phyloP scores from a whole-genome alignment of 2,797 vertebrate species.

The Crocodylus rhombifer region DNA sequence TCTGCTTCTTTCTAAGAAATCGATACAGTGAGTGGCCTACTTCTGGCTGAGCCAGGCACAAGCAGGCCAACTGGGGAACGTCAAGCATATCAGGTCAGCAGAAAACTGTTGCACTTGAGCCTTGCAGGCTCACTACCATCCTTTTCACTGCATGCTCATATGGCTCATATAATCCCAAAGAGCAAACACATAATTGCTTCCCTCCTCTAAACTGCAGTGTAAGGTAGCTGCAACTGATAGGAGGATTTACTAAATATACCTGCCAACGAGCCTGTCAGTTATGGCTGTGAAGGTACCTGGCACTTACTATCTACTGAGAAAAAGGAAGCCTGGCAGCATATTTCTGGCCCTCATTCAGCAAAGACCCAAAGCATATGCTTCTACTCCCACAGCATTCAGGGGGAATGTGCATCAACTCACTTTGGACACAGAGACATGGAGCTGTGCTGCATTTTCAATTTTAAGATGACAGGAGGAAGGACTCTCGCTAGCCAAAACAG shows the following conservation, averaged over 20 bases:
- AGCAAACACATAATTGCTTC: constrained; percentile 50
- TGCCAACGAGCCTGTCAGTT: constrained; percentile 7
- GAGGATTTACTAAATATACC: not conserved
- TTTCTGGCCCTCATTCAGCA: not conserved
- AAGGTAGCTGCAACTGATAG: constrained; percentile 31
- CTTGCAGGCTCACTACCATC: constrained; percentile 2
- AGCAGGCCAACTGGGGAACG: not conserved
- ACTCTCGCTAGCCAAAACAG: not conserved
- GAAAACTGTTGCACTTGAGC: not conserved
- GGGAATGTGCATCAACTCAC: not conserved
- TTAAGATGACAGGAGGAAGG: not conserved
- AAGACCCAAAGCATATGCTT: not conserved
- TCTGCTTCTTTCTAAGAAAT: not conserved
- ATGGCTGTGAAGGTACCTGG: not conserved
- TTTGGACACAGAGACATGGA: not conserved
- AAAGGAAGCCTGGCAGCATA: not conserved
- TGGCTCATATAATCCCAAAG: not conserved
- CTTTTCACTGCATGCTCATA: constrained; percentile 19
- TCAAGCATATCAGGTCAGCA: no score
- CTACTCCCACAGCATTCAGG: not conserved
- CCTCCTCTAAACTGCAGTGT: constrained; percentile 16
- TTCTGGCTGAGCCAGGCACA: not conserved
- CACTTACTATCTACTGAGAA: not conserved
- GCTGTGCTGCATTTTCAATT: not conserved
- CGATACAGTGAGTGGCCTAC: not conserved